phyloP scores from a whole-genome alignment of 2,888 invertebrate genomes.

The Sinodicranocentrus sp. region DNA sequence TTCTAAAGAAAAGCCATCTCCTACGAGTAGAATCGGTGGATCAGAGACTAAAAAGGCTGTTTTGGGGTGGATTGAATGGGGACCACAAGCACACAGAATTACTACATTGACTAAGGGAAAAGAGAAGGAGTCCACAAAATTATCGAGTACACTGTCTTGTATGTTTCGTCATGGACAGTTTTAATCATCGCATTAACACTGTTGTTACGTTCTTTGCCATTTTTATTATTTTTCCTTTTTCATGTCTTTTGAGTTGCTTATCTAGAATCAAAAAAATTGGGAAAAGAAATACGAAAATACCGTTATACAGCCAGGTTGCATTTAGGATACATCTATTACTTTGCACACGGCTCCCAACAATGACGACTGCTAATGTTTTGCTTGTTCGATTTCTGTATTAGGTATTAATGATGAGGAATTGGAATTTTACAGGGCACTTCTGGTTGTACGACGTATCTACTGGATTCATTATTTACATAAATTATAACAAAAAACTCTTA shows the following conservation, averaged over 20 bases:
- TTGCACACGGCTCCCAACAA: constrained; percentile 23
- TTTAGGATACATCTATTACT: background rate
- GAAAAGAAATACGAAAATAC: constrained; percentile 1
- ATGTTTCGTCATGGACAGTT: constrained; percentile 5
- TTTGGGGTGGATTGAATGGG: constrained; percentile 48
- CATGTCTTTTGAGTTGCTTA: background rate
- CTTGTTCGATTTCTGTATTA: background rate
- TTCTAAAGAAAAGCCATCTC: constrained; percentile 10
- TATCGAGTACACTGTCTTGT: constrained; percentile 3
- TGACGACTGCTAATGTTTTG: constrained; percentile 13
- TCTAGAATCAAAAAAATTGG: background rate
- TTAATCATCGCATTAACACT: background rate
- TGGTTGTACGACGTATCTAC: constrained; percentile 31
- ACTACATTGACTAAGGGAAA: constrained; percentile 32
- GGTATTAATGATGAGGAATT: constrained; percentile 3
- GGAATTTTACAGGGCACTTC: constrained; percentile 35
- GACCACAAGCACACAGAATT: constrained; percentile 55
- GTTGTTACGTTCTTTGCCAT: constrained; percentile 4
- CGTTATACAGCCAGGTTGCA: constrained; percentile 6
- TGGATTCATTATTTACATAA: constrained; percentile 9
- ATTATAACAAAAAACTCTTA: constrained; percentile 5
- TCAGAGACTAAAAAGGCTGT: constrained; percentile 41
- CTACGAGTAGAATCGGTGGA: constrained; percentile 27
- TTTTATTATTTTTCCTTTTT: constrained; percentile 8
- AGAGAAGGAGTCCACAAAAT: constrained; percentile 25